Evolutionary conservation across 2,888 invertebrate species (phyloP).

Genomic region (Platycnemis pennipes): DNA sequence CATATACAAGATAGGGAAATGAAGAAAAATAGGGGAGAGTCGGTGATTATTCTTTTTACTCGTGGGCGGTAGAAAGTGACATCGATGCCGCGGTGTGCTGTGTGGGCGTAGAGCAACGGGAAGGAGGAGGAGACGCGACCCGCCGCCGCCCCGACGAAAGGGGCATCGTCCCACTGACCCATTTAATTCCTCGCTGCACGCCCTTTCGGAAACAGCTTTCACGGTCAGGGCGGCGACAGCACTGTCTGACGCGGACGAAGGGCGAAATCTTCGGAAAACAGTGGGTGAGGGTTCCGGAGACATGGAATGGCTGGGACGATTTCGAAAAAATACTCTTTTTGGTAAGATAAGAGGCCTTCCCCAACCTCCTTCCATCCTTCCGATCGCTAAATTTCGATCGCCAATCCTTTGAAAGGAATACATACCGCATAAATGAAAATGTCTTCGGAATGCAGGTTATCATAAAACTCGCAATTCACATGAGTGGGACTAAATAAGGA

Average conservation of each 20-base stretch:
- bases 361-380: too few relatives aligned
- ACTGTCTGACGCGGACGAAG: not conserved
- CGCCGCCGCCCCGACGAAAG: not conserved
- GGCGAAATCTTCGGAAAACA: not conserved
- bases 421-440: too few relatives aligned
- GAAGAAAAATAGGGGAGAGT: not conserved
- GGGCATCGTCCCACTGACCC: constrained; percentile 65
- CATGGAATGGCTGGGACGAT: too few relatives aligned
- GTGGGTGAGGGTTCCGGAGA: not conserved
- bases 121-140: not conserved
- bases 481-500: too few relatives aligned
- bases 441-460: too few relatives aligned
- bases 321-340: not conserved
- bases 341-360: too few relatives aligned
- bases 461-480: too few relatives aligned
- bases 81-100: constrained; percentile 26
- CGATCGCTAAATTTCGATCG: too few relatives aligned
- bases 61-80: constrained; percentile 67
- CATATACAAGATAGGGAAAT: not conserved
- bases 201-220: constrained; percentile 63
- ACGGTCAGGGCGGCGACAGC: constrained; percentile 58
- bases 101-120: not conserved
- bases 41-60: constrained; percentile 5
- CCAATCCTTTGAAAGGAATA: too few relatives aligned
- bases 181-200: constrained; percentile 24